These are phyloP conservation scores for Cordilura impudica DNA, from an alignment of 2,888 invertebrate genomes.

Conservation along the genomic window DNA sequence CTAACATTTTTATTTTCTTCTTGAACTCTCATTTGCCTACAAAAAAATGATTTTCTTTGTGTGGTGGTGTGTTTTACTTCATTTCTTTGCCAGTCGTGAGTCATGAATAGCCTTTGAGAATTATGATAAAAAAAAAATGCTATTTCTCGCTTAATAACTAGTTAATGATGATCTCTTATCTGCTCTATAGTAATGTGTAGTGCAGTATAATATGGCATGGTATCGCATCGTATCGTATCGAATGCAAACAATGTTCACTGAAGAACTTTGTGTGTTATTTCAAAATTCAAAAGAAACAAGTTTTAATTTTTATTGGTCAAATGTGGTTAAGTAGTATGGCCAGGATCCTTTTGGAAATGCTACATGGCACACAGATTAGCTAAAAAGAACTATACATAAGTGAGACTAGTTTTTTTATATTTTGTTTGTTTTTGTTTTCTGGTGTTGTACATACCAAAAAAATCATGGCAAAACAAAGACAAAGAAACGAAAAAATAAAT, in stretches of 20 bases:
- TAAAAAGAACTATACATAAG: conserved; percentile 52
- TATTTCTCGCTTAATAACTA: conserved; percentile 60
- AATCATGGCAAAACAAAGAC: conserved; percentile 42
- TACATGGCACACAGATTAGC: conserved; percentile 58
- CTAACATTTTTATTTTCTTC: conserved; percentile 35
- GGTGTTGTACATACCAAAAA: too few species aligned
- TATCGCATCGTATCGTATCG: too few species aligned
- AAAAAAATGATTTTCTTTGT: conserved; percentile 50
- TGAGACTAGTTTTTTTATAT: too few species aligned
- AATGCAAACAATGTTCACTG: too few species aligned
- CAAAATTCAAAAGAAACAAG: conserved; percentile 53
- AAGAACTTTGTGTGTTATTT: conserved; percentile 11
- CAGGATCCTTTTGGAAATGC: conserved; percentile 59
- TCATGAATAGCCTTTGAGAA: conserved; percentile 62
- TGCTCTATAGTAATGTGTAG: conserved; percentile 18
- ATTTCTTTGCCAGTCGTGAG: conserved; percentile 48
- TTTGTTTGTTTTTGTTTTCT: too few species aligned
- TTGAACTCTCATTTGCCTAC: conserved; percentile 38
- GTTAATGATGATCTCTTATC: conserved; percentile 60
- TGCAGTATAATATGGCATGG: too few species aligned
- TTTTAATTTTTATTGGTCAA: conserved; percentile 57
- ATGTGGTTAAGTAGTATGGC: conserved; percentile 57
- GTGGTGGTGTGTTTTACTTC: conserved; percentile 13
- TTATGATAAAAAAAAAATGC: conserved; percentile 61
- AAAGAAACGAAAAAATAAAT: conserved; percentile 13